phyloP scores from a whole-genome alignment of 2,797 vertebrate species.

The Eremophila alpestris region DNA sequence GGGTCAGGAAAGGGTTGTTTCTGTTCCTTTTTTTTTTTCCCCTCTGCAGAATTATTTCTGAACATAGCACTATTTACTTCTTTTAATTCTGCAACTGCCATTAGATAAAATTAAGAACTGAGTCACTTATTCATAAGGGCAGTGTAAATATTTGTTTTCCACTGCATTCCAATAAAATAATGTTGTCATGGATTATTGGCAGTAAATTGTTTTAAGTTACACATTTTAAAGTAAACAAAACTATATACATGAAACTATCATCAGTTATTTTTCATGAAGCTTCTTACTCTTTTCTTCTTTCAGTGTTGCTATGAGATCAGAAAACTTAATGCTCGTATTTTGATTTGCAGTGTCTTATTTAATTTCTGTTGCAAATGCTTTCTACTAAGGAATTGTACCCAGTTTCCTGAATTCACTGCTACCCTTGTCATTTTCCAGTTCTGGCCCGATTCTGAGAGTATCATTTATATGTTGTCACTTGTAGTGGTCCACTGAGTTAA shows the following conservation, averaged over 20 bases:
- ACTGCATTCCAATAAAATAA: background rate
- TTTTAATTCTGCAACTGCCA: background rate
- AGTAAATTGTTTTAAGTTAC: constrained; percentile 1
- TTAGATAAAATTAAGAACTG: background rate
- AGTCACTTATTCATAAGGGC: background rate
- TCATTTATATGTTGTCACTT: background rate
- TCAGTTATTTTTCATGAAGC: background rate
- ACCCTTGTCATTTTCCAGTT: background rate
- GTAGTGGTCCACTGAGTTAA: background rate
- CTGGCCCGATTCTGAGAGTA: background rate
- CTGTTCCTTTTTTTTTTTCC: background rate
- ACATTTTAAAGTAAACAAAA: background rate
- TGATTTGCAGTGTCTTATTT: background rate
- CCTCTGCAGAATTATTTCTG: background rate
- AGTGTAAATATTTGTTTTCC: background rate
- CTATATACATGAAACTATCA: background rate
- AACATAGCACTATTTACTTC: background rate
- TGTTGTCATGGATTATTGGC: background rate
- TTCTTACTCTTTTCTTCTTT: background rate
- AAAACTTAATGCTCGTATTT: background rate
- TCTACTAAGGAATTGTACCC: background rate
- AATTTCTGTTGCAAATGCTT: background rate
- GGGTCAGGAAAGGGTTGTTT: background rate
- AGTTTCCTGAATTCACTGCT: background rate
- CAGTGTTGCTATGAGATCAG: background rate